Evolutionary conservation across 35 echinoderm and acorn worm species (phyloP).

Genomic region (Stichopus chloronotus): DNA sequence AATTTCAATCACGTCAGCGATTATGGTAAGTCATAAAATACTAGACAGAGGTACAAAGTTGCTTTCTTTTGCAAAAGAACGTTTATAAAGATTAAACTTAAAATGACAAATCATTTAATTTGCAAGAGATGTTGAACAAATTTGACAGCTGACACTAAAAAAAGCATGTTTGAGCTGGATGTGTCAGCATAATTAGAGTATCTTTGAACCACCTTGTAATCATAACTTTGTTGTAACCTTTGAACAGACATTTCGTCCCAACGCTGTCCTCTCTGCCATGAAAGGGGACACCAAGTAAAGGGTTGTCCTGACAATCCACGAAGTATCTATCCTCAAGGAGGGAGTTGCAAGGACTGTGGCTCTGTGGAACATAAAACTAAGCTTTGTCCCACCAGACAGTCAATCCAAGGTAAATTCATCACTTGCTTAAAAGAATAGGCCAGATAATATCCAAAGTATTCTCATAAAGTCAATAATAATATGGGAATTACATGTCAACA

Average conservation of each 20-base stretch:
- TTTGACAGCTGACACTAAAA: background rate
- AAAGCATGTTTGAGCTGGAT: background rate
- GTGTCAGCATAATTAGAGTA: background rate
- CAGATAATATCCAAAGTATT: no score
- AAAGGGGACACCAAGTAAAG: constrained; percentile 83
- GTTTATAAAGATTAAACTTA: no score
- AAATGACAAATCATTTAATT: no score
- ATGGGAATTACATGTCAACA: no score
- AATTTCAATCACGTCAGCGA: no score
- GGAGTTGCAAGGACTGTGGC: constrained; percentile 85
- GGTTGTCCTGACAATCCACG: constrained; percentile 94
- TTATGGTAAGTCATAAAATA: no score
- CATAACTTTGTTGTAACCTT: background rate
- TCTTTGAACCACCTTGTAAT: background rate
- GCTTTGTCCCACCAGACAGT: constrained; percentile 66
- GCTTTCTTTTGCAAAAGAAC: no score
- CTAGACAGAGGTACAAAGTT: no score
- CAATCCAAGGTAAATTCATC: constrained; percentile 60
- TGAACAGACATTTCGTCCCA: constrained; percentile 78
- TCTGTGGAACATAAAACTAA: constrained; percentile 89
- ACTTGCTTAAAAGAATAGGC: no score
- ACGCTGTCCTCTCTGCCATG: constrained; percentile 90
- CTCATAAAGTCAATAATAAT: no score
- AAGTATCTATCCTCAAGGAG: constrained; percentile 87
- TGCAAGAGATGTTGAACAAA: background rate